Conservation (phyloP, 2,113 vertebrate genomes). For the Tauraco erythrolophus region DNA sequence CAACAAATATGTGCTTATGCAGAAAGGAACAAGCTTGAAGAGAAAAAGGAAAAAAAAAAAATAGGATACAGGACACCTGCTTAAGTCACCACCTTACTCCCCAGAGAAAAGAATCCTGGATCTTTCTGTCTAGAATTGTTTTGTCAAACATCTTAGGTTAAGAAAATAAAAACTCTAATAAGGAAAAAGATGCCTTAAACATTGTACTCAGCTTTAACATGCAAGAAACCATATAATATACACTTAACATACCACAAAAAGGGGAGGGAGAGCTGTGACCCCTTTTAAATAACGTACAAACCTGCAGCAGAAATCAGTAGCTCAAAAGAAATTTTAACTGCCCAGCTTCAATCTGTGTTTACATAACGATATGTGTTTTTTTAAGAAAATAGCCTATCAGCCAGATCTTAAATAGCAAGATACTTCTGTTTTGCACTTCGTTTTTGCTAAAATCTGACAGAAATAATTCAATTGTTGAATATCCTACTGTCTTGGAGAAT, state of each 20-base stretch:
- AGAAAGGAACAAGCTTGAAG: not conserved
- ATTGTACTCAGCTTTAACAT: not conserved
- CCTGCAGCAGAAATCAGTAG: not conserved
- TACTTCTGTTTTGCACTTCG: not conserved
- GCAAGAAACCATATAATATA: not conserved
- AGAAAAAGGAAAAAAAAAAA: not conserved
- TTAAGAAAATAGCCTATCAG: not conserved
- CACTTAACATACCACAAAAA: not conserved
- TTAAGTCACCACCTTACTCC: not conserved
- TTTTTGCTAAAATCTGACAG: slow-evolving; percentile 12
- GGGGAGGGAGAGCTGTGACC: not conserved
- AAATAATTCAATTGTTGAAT: not conserved
- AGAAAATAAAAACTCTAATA: not conserved
- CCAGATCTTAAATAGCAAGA: not conserved
- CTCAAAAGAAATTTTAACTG: not conserved
- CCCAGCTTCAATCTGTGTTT: not conserved
- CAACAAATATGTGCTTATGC: accelerated
- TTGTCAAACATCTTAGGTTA: not conserved
- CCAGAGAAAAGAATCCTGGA: not conserved
- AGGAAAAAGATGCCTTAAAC: not conserved
- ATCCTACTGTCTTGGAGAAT: not conserved
- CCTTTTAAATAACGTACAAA: not conserved
- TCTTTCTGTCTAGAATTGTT: not conserved
- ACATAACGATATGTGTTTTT: not conserved
- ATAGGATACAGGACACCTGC: accelerated